Conservation (phyloP, 23 tunicate genomes). For the Corella eumyota region DNA sequence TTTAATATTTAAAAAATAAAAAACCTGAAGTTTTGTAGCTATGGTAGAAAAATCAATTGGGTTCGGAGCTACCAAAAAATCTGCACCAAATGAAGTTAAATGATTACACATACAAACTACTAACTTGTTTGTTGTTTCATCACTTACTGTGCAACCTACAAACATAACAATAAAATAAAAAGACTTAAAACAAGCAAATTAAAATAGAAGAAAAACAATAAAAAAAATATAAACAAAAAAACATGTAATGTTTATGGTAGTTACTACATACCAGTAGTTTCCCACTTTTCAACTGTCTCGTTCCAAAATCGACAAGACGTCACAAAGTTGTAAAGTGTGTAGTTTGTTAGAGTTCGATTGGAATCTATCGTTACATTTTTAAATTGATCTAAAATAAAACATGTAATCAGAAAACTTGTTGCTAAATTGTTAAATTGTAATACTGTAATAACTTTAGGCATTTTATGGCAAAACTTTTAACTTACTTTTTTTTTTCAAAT, state of each 20-base stretch:
- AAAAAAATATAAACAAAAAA: no score
- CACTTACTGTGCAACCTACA: constrained; percentile 63
- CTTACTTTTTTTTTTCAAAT: no score
- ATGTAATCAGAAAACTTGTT: no score
- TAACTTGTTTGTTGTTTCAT: constrained; percentile 30
- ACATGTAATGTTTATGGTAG: no score
- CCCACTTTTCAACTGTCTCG: constrained; percentile 57
- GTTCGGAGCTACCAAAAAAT: constrained; percentile 83
- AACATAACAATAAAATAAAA: not conserved
- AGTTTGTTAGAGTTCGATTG: constrained; percentile 35
- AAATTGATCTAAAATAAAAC: constrained; percentile 45
- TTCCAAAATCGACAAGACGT: constrained; percentile 83
- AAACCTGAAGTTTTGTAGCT: constrained; percentile 40
- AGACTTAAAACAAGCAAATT: no score
- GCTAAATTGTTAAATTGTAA: no score
- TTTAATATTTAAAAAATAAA: no score
- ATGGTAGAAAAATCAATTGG: constrained; percentile 72
- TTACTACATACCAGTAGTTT: constrained; percentile 46
- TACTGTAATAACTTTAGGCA: not conserved
- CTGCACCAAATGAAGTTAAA: constrained; percentile 80
- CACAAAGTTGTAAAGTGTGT: constrained; percentile 38
- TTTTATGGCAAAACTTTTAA: no score
- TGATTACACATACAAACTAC: constrained; percentile 71
- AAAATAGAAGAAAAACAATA: no score
- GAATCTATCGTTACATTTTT: constrained; percentile 22